Percentiles rank a stretch among this genome's conserved stretches.
These are phyloP conservation scores for Sterrhoptilus dennistouni DNA, from an alignment of 2,113 vertebrate genomes.

Conservation along the genomic window DNA sequence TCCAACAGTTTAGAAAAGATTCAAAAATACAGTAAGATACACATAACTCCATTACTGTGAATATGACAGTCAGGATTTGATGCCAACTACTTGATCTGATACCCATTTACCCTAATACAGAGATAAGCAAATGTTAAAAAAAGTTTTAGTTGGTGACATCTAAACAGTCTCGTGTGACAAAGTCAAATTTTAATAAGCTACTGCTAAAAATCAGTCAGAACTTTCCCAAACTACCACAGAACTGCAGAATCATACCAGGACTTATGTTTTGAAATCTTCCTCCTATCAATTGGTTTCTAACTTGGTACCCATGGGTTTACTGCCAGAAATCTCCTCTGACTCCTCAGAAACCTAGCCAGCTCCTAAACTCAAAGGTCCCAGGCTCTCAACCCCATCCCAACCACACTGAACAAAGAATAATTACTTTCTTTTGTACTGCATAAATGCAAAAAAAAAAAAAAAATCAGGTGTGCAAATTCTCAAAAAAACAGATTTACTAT, in stretches of 20 bases:
- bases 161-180: neutral
- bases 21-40: neutral
- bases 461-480: neutral
- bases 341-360: neutral
- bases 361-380: neutral
- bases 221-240: neutral
- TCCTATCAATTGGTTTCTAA: neutral
- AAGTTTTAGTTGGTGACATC: neutral
- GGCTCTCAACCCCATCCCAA: neutral
- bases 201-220: neutral
- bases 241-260: neutral
- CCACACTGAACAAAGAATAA: neutral
- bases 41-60: neutral
- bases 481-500: neutral
- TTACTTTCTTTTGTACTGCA: neutral
- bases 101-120: rapidly evolving
- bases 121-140: neutral
- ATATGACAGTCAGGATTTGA: neutral
- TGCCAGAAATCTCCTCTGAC: neutral
- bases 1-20: neutral
- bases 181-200: neutral
- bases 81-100: neutral
- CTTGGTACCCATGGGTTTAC: neutral
- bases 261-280: neutral
- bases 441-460: neutral